Percentiles rank a stretch among this genome's conserved stretches.
phyloP scores from a whole-genome alignment of 2,888 invertebrate species.

The Halictus ligatus region DNA sequence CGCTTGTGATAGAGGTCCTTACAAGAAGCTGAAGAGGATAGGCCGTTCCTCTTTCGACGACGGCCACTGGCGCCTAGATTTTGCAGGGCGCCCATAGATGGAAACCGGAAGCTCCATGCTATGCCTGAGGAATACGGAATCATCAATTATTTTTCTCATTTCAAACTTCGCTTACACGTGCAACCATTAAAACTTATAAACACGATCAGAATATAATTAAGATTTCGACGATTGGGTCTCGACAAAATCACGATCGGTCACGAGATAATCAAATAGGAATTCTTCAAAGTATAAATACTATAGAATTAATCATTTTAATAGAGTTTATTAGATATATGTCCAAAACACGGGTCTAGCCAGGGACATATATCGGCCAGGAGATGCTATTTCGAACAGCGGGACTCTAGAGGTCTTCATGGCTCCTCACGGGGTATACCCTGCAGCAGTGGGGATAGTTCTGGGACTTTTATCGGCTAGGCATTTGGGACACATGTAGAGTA shows the following conservation, averaged over 20 bases:
- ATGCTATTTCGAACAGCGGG: too few species aligned
- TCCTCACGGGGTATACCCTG: too few species aligned
- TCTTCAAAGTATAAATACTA: too few species aligned
- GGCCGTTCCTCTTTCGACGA: conserved; percentile 73
- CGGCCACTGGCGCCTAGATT: conserved; percentile 77
- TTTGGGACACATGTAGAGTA: too few species aligned
- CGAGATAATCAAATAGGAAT: not conserved
- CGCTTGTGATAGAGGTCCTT: conserved; percentile 75
- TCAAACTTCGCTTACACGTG: too few species aligned
- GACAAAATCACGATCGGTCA: not conserved
- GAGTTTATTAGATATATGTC: too few species aligned
- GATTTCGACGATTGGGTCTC: not conserved
- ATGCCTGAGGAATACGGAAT: conserved; percentile 70
- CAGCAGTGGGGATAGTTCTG: too few species aligned
- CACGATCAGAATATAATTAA: not conserved
- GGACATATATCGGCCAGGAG: too few species aligned
- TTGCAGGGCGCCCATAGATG: conserved; percentile 78
- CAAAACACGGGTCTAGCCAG: too few species aligned
- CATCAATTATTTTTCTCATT: not conserved
- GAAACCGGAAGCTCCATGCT: conserved; percentile 81
- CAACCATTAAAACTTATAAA: not conserved
- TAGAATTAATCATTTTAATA: too few species aligned
- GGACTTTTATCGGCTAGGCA: too few species aligned
- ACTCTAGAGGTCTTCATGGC: too few species aligned
- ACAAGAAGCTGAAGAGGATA: conserved; percentile 68